Evolutionary conservation across 2,113 vertebrate genomes (phyloP), one percentile per base, ranked within the genome.

Genomic region (Centropus bengalensis): DNA sequence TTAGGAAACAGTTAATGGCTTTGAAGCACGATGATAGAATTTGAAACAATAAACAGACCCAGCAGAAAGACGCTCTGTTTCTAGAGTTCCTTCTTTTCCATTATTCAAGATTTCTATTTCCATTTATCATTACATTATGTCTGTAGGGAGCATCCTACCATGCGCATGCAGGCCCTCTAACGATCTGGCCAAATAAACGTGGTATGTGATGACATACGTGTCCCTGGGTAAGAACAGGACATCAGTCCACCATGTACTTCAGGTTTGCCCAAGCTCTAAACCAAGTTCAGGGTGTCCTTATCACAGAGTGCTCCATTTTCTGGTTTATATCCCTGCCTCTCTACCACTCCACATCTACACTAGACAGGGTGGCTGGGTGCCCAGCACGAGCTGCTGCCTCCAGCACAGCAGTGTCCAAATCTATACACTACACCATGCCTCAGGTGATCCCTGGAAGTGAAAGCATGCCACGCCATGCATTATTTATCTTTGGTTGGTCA

Each of bases 361-460:
- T 1, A 1, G 4, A 58, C 13, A 52, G n/a, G 6, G 77, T 40
- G 24, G 32, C 59, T 77, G 32, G 9, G 19, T 60, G 80, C 18
- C 24, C 49, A 45, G 67, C 12, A 76, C 8, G 55, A 67, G 52
- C 36, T 80, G 26, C 9, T 81, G 36, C 36, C 42, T 77, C 7
- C n/a, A 40, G 27, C 27, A 67, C 15, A 82, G 56, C 3, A 0
- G 7, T 12, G 13, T 28, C 49, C 44, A 64, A 8, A 3, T 8
- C 23, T 21, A 62, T 2, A 42, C 0, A 1, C 40, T 60, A 33
- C 1, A 3, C 5, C 0, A 0, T n/a, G 32, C 12, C 60, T 58
- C 27, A 18, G 2, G 2, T 9, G 9, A 55, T 30, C 27, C 23
- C 26, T 14, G 51, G 30, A 15, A n/a, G 5, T 27, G n/a, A 38